Conservation (phyloP, 2,888 invertebrate genomes). For the Adelognathus sp. region DNA sequence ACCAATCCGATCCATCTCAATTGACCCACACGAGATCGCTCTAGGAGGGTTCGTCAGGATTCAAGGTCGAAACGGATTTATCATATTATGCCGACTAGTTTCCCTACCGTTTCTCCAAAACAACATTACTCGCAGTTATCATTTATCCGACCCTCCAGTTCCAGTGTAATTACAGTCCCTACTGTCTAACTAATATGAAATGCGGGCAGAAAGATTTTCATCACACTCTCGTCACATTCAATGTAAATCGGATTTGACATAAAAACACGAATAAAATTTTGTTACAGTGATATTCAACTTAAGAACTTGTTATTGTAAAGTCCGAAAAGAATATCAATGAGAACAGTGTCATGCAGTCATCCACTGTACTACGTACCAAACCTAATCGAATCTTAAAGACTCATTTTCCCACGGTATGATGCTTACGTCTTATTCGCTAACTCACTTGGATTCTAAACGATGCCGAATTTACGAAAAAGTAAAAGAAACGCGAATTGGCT, state of each 20-base stretch:
- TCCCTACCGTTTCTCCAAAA: not conserved
- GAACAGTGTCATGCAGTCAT: no score
- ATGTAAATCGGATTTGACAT: not conserved
- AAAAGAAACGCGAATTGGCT: slow-evolving; percentile 23
- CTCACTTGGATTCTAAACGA: not conserved
- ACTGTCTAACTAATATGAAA: not conserved
- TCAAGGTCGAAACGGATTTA: slow-evolving; percentile 31
- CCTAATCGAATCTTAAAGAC: not conserved
- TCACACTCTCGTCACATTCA: no score
- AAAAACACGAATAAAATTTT: no score
- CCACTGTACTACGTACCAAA: no score
- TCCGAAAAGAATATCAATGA: no score
- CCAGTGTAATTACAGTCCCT: not conserved
- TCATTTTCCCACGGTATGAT: not conserved
- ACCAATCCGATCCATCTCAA: slow-evolving; percentile 8
- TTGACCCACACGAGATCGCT: slow-evolving; percentile 10
- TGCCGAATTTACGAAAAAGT: not conserved
- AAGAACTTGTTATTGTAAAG: no score
- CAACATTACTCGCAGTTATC: slow-evolving; percentile 23
- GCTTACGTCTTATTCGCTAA: slow-evolving; percentile 2
- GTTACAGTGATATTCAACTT: no score
- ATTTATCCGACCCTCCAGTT: slow-evolving; percentile 4
- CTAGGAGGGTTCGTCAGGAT: slow-evolving; percentile 20
- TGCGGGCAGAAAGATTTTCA: no score
- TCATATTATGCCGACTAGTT: slow-evolving; percentile 3